A percentile compares a stretch with the other conserved stretches of the same genome.
phyloP scores from a whole-genome alignment of 2,888 invertebrate species.

The Thera britannica region DNA sequence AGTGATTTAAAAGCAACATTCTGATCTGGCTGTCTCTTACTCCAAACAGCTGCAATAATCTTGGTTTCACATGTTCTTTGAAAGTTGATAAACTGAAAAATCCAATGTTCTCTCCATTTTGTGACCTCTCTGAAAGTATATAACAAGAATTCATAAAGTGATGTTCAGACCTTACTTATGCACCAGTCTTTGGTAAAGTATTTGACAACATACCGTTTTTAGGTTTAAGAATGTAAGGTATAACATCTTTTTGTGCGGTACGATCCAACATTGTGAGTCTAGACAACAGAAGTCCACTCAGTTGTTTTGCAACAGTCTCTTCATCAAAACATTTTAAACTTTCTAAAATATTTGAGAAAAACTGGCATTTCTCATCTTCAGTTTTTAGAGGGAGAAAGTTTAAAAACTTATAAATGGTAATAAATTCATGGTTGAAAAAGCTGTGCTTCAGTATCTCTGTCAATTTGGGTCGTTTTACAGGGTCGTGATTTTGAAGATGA shows the following conservation, averaged over 20 bases:
- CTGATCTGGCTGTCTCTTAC: constrained; percentile 93
- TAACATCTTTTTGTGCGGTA: constrained; percentile 89
- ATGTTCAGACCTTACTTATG: background rate
- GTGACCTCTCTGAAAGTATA: constrained; percentile 65
- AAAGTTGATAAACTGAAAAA: constrained; percentile 89
- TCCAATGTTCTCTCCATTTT: constrained; percentile 78
- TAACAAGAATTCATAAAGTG: constrained; percentile 8
- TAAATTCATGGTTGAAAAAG: constrained; percentile 94
- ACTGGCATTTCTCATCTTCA: constrained; percentile 90
- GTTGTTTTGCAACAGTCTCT: constrained; percentile 91
- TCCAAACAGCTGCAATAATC: constrained; percentile 91
- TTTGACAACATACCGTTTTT: constrained; percentile 83
- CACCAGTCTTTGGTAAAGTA: background rate
- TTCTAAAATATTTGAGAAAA: constrained; percentile 89
- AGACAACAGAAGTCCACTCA: constrained; percentile 91
- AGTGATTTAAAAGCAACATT: constrained; percentile 90
- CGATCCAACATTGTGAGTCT: constrained; percentile 93
- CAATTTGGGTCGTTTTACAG: constrained; percentile 87
- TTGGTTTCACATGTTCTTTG: constrained; percentile 90
- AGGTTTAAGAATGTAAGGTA: constrained; percentile 89
- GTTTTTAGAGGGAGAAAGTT: constrained; percentile 92
- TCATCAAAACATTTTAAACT: constrained; percentile 90
- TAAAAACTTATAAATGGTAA: constrained; percentile 92
- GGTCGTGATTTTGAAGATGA: constrained; percentile 87
- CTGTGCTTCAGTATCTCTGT: constrained; percentile 88